Percentiles rank a stretch among this genome's conserved stretches.
Evolutionary conservation across 2,113 vertebrate genomes (phyloP).

Genomic region (Ictalurus punctatus): DNA sequence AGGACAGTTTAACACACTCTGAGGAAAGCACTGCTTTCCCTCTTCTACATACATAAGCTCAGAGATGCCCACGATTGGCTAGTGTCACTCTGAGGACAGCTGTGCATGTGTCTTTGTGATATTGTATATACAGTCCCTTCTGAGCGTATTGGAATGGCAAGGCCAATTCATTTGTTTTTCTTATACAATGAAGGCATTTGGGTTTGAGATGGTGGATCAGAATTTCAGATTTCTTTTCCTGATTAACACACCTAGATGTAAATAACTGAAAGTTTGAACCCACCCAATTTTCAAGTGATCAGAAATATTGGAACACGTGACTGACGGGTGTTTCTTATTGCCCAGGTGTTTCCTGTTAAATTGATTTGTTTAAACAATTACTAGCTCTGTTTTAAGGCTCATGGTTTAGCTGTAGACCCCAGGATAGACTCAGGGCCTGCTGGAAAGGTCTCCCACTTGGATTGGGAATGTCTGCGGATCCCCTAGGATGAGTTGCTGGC

Average conservation of each 20-base stretch:
- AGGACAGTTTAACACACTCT: too few species aligned
- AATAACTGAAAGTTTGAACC: too few species aligned
- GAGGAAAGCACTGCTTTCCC: too few species aligned
- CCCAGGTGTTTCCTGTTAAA: too few species aligned
- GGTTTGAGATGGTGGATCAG: background rate
- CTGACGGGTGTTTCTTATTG: too few species aligned
- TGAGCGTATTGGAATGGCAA: background rate
- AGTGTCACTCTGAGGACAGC: background rate
- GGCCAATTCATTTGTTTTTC: too few species aligned
- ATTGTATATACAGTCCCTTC: background rate
- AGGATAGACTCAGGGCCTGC: background rate
- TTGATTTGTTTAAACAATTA: too few species aligned
- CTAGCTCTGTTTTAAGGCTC: background rate
- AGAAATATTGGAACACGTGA: too few species aligned
- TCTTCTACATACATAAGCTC: too few species aligned
- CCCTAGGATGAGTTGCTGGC: background rate
- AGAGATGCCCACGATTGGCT: background rate
- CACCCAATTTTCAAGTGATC: too few species aligned
- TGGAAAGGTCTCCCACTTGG: background rate
- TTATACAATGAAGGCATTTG: background rate
- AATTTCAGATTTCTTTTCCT: background rate
- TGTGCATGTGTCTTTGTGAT: background rate
- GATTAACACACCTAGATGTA: too few species aligned
- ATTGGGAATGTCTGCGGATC: background rate
- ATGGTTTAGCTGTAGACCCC: background rate